Conservation (phyloP, 2,888 invertebrate genomes). For the Agrotis exclamationis region DNA sequence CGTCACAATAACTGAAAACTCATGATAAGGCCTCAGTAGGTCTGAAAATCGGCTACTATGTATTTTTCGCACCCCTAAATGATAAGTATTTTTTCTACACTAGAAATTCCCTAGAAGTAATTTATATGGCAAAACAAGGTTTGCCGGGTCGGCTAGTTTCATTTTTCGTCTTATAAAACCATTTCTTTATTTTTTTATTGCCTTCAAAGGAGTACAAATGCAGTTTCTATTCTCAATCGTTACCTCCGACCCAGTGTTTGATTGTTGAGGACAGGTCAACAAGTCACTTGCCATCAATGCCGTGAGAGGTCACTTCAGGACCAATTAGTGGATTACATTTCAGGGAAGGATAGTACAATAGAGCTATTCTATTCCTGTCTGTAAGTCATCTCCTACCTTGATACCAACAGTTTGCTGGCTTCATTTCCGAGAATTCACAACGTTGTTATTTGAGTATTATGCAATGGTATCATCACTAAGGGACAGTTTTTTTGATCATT, state of each 20-base stretch:
- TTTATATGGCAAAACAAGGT: too few species aligned
- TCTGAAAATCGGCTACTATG: too few species aligned
- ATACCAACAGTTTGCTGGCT: not conserved
- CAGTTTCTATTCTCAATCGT: not conserved
- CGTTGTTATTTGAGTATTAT: not conserved
- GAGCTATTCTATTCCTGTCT: not conserved
- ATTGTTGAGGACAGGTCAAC: not conserved
- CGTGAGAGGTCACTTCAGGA: not conserved
- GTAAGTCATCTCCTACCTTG: not conserved
- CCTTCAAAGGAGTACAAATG: not conserved
- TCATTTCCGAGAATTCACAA: not conserved
- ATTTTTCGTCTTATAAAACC: not conserved
- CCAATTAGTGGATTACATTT: constrained; percentile 3
- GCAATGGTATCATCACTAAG: not conserved
- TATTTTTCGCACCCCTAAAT: too few species aligned
- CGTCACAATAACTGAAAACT: too few species aligned
- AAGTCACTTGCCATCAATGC: not conserved
- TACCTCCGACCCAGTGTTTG: not conserved
- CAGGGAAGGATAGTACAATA: not conserved
- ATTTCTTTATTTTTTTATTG: not conserved
- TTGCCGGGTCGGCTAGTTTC: too few species aligned
- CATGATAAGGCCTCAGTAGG: too few species aligned
- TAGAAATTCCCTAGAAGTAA: too few species aligned
- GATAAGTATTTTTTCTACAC: too few species aligned
- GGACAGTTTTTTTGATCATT: too few species aligned